Conservation (phyloP, 1,140 invertebrate genomes). For the Cotesia typhae region DNA sequence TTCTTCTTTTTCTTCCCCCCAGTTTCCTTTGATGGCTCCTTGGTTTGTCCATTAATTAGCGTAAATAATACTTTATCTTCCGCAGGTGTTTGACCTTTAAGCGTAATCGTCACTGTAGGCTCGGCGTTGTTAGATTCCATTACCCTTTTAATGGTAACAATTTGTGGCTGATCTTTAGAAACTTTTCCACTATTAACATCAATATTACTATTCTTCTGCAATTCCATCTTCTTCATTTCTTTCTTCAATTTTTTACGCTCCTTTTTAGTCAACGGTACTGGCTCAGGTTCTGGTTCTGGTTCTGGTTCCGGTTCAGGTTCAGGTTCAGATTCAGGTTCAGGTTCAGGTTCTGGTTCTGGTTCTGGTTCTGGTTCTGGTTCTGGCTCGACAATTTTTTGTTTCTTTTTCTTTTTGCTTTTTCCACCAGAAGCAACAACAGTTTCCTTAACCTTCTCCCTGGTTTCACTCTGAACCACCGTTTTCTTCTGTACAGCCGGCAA, state of each 20-base stretch:
- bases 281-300: constrained; percentile 30
- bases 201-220: constrained; percentile 49
- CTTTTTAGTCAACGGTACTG: constrained; percentile 58
- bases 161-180: constrained; percentile 66
- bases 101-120: constrained; percentile 78
- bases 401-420: constrained; percentile 29
- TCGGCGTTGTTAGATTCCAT: constrained; percentile 72
- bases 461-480: constrained; percentile 3
- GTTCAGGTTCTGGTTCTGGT: neutral
- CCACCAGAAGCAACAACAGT: neutral
- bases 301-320: neutral
- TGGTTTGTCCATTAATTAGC: constrained; percentile 76
- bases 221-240: constrained; percentile 54
- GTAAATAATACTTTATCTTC: constrained; percentile 79
- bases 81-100: constrained; percentile 77
- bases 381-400: constrained; percentile 21
- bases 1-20: constrained; percentile 65
- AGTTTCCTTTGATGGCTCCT: constrained; percentile 58
- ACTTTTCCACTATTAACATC: constrained; percentile 47
- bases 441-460: no score
- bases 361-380: no score
- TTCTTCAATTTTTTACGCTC: constrained; percentile 58
- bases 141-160: constrained; percentile 78
- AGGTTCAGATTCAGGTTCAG: constrained; percentile 31
- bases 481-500: constrained; percentile 47